Conservation (phyloP, 1,140 invertebrate species). For the Drosophila erecta region DNA sequence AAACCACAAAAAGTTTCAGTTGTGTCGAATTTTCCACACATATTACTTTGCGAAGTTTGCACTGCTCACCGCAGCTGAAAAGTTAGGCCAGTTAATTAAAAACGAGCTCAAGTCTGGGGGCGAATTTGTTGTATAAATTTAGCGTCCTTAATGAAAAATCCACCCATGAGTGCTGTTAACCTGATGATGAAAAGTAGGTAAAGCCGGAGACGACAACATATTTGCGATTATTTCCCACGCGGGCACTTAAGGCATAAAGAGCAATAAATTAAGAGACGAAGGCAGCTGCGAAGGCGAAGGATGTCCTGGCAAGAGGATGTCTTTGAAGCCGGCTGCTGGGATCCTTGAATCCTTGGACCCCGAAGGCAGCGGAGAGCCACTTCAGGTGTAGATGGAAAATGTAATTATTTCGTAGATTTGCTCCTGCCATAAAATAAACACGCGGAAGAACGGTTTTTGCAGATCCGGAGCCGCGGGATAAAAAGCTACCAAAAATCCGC, state of each 20-base stretch:
- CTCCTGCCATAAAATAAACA: constrained; percentile 70
- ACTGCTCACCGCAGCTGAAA: constrained; percentile 38
- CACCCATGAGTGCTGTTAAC: constrained; percentile 82
- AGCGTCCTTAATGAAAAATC: constrained; percentile 79
- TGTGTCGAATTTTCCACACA: constrained; percentile 51
- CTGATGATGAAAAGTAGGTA: constrained; percentile 82
- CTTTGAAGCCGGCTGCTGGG: constrained; percentile 31
- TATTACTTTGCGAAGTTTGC: constrained; percentile 47
- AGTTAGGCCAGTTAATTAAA: constrained; percentile 79
- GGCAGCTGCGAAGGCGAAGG: constrained; percentile 34
- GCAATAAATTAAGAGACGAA: constrained; percentile 80
- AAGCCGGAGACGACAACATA: constrained; percentile 62
- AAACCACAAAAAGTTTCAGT: constrained; percentile 66
- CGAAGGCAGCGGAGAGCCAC: constrained; percentile 47
- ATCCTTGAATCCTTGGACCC: constrained; percentile 15
- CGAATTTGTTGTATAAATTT: constrained; percentile 71
- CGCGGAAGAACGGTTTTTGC: constrained; percentile 68
- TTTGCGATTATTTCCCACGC: constrained; percentile 83
- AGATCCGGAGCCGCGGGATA: constrained; percentile 20
- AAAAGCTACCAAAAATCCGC: constrained; percentile 41
- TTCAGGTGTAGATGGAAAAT: constrained; percentile 82
- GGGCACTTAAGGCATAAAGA: constrained; percentile 81
- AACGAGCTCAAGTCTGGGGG: constrained; percentile 23
- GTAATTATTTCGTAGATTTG: constrained; percentile 82
- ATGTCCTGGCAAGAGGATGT: constrained; percentile 35